Base-by-base conservation (phyloP, 2,797 vertebrate species). In the Erpetoichthys calabaricus region DNA sequence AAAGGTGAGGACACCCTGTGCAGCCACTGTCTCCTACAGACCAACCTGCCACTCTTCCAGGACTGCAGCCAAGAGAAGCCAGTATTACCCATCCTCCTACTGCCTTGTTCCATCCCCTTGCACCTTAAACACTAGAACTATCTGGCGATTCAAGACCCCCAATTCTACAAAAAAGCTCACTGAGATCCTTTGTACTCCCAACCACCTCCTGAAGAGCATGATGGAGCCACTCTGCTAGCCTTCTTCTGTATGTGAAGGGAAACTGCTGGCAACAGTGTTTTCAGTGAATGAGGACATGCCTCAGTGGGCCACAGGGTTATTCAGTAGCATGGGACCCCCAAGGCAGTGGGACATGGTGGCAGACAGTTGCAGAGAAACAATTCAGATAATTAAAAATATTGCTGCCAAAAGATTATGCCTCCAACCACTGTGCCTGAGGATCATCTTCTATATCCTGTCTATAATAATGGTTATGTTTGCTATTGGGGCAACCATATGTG, bases 21-120 rank as follows among this genome's bases (percentile, higher is more conserved):
- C 57, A 84, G 78, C 54, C 63, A 74, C n/a, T 84, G 78, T 60
- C 76, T 80, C 55, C 73, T 81, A 50, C 76, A 82, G 63, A 74
- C 80, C 49, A 78, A 79, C 66, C 73, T 83, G 57, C 79, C 76
- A 5, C 46, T 81, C 59, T 77, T 80, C 44, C 71, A 71, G 56
- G 70, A 78, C 68, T 80, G 72, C 55, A 65, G 79, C 56, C 67
- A 70, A 53, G 51, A 76, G 51, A 81, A 77, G 56, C 72, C 74
- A 1, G 69, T 80, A 9, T 51, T 80, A 42, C 75, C 77, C 0
- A 68, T 82, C 44, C 66, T 81, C 64, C 63, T 82, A 59, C 60
- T 74, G 54, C 70, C 67, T 44, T 68, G 79, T 56, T 49, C 47
- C 3, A 45, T 80, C 57, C 77, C 69, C 0, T 72, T 82, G 45